These are phyloP conservation scores for Neodiprion virginianus DNA, from an alignment of 1,140 invertebrate genomes.

Conservation along the genomic window DNA sequence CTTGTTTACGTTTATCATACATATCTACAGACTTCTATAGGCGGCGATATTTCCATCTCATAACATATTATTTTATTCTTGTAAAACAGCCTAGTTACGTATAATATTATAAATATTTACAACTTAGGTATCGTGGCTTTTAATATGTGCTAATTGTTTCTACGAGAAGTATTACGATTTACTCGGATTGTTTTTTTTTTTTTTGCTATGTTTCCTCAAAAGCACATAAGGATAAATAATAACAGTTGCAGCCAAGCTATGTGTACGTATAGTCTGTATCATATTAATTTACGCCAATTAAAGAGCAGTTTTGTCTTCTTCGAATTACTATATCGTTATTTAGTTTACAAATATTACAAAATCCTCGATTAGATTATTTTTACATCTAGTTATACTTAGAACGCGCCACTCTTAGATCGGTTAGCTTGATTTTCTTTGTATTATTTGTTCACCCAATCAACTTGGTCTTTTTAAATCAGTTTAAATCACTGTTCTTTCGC, in stretches of 20 bases:
- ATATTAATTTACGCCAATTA: background rate
- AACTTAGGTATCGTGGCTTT: background rate
- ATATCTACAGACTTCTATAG: constrained; percentile 50
- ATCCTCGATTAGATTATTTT: too few relatives aligned
- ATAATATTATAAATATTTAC: constrained; percentile 32
- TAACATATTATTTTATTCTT: constrained; percentile 4
- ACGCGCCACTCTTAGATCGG: too few relatives aligned
- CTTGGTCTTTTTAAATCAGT: too few relatives aligned
- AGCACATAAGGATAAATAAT: background rate
- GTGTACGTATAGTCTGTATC: background rate
- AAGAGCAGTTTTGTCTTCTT: background rate
- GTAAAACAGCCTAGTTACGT: constrained; percentile 34
- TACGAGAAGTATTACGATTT: background rate
- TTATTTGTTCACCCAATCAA: too few relatives aligned
- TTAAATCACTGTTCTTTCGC: too few relatives aligned
- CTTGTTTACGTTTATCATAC: constrained; percentile 48
- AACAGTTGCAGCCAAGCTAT: background rate
- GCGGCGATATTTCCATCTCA: background rate
- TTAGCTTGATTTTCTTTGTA: too few relatives aligned
- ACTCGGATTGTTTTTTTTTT: background rate
- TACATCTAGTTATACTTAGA: too few relatives aligned
- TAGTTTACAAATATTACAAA: too few relatives aligned
- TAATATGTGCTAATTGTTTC: background rate
- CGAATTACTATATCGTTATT: too few relatives aligned
- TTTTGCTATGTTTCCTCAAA: background rate